Base-by-base conservation (phyloP, 30 jellyfish, hydroid and myxozoan species). In the Catostylus mosaicus region DNA sequence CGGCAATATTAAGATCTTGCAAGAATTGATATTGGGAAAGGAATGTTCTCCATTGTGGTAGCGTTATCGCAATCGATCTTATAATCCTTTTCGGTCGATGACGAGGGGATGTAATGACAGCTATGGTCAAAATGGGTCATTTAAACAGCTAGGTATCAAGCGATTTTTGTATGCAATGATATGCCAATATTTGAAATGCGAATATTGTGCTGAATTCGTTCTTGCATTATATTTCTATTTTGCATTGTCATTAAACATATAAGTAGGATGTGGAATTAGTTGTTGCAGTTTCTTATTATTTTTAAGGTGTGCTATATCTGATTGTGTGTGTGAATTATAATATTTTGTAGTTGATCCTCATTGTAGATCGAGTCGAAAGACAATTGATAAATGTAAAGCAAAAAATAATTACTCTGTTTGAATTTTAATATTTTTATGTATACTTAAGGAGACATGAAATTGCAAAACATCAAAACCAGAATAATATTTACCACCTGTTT, bases 281-380 rank as follows among this genome's bases (percentile, higher is more conserved):
- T 64, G 20, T 60, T n/a, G n/a, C n/a, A n/a, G 72, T 27, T 43
- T 52, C 89, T 40, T 35, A 64, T 60, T 35, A 64, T 60, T 67
- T 46, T 81, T 81, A 66, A 48, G 84, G 91, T 81, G 91, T 81
- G 85, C 62, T 32, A 56, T 36, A 35, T 77, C 80, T 57, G 66
- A 81, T 46, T 29, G 77, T 19, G 47, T 33, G 77, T 46, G 89
- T 64, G 80, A 81, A 50, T 33, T 67, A 82, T 78, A 67, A 48
- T 54, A 73, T 81, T 81, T 81, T 81, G 91, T 81, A 81, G 91
- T 81, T 81, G 84, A 80, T 64, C 24, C 59, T 45, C 38, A 59
- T 26, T 73, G 89, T 80, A 63, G 90, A 80, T 40, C 54, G 54
- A 40, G 64, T 40, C 54, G 54, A 40, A 40, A 40, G 54, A 40